Evolutionary conservation across 2,113 vertebrate species (phyloP).

Genomic region (Clarias magur): DNA sequence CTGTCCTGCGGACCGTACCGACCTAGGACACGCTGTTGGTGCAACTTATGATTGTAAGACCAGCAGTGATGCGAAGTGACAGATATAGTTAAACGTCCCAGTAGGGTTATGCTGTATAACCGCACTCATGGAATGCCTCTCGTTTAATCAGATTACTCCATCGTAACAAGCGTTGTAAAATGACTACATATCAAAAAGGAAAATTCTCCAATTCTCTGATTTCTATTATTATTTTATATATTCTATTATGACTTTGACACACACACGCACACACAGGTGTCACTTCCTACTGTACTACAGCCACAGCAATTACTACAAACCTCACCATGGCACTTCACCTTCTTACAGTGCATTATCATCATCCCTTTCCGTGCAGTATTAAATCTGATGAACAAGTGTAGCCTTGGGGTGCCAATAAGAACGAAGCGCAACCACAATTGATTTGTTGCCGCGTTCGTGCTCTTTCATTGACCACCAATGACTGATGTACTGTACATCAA

Average conservation of each 20-base stretch:
- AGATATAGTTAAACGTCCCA: no score
- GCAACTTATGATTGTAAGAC: no score
- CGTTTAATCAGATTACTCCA: no score
- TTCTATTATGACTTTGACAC: background rate
- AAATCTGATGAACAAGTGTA: constrained; percentile 17
- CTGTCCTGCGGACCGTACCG: no score
- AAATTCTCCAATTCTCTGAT: background rate
- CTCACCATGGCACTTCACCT: background rate
- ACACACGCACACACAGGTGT: background rate
- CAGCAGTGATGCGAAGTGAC: no score
- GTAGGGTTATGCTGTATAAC: no score
- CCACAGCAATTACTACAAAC: background rate
- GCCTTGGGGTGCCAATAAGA: constrained; percentile 44
- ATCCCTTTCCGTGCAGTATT: constrained; percentile 13
- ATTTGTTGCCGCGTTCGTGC: constrained; percentile 35
- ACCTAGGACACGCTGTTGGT: no score
- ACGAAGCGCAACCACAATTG: constrained; percentile 39
- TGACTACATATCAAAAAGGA: background rate
- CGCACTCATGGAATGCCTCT: no score
- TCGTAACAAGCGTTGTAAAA: background rate
- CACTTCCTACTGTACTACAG: background rate
- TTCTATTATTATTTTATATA: no score
- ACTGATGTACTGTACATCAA: constrained; percentile 38
- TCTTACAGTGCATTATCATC: constrained; percentile 7
- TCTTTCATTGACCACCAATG: constrained; percentile 38